Percentiles rank a stretch among this genome's conserved stretches.
Conservation (phyloP, 2,888 invertebrate genomes). For the Mesorhabditis sp. region DNA sequence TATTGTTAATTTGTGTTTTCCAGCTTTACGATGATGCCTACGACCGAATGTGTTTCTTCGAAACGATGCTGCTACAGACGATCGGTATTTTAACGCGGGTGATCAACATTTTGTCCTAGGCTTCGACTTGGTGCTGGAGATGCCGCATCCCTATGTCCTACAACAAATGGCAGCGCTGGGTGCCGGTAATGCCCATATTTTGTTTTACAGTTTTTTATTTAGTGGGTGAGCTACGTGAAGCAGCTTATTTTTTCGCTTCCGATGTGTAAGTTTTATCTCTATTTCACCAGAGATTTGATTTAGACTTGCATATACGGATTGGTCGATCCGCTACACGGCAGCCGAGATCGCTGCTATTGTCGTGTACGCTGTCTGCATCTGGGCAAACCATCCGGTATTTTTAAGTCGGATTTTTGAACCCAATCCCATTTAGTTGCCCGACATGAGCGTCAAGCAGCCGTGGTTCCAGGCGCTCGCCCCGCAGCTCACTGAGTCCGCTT, state of each 20-base stretch:
- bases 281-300: conserved; percentile 50
- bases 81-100: too few relatives aligned
- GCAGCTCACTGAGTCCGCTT: too few relatives aligned
- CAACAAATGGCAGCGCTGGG: conserved; percentile 71
- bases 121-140: conserved; percentile 95
- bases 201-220: background rate
- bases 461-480: too few relatives aligned
- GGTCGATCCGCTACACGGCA: conserved; percentile 93
- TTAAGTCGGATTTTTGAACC: too few relatives aligned
- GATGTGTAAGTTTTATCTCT: conserved; percentile 70
- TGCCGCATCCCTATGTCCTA: conserved; percentile 94
- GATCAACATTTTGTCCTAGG: conserved; percentile 60
- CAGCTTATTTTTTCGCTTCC: conserved; percentile 96
- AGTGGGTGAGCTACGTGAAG: conserved; percentile 73
- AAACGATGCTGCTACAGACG: too few relatives aligned
- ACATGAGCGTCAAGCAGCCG: too few relatives aligned
- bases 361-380: conserved; percentile 92
- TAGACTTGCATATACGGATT: conserved; percentile 92
- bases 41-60: too few relatives aligned
- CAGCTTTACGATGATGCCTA: too few relatives aligned
- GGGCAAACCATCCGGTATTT: conserved; percentile 67
- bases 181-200: conserved; percentile 5
- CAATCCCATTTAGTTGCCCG: too few relatives aligned
- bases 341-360: conserved; percentile 96
- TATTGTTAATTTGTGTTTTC: too few relatives aligned